Percentiles rank a stretch among this genome's conserved stretches.
Conservation (phyloP, 1,140 invertebrate species). For the Bombus consobrinus region DNA sequence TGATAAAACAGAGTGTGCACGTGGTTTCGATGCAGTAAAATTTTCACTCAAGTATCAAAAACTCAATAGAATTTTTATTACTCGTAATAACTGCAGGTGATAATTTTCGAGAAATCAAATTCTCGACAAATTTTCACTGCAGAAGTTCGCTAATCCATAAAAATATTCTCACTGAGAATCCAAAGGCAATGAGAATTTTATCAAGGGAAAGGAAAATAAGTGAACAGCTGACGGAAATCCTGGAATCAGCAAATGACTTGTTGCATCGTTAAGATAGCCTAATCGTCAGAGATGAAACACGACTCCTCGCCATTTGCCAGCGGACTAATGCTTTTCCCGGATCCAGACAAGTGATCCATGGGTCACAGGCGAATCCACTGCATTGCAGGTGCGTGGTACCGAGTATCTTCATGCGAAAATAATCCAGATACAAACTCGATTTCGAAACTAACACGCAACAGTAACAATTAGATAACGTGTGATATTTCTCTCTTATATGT, state of each 20-base stretch:
- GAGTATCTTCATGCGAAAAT: background rate
- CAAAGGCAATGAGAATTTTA: background rate
- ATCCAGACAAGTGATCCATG: slow-evolving; percentile 30
- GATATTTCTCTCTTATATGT: background rate
- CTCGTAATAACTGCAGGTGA: no score
- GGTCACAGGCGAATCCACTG: slow-evolving; percentile 40
- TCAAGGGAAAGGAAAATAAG: background rate
- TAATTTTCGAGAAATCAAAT: background rate
- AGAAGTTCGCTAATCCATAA: no score
- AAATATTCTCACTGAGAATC: no score
- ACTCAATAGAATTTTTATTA: background rate
- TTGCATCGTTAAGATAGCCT: slow-evolving; percentile 20
- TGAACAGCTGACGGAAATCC: no score
- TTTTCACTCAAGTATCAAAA: background rate
- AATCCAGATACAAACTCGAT: background rate
- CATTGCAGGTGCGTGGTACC: slow-evolving; percentile 48
- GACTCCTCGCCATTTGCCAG: background rate
- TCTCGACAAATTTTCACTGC: no score
- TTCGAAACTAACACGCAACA: background rate
- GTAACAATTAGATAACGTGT: background rate
- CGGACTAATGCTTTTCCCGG: background rate
- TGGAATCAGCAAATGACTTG: slow-evolving; percentile 8
- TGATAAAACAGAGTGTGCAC: background rate
- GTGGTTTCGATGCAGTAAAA: background rate
- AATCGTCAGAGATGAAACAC: slow-evolving; percentile 9